Base-by-base conservation (phyloP, 2,113 vertebrate genomes). In the Anseranas semipalmata region DNA sequence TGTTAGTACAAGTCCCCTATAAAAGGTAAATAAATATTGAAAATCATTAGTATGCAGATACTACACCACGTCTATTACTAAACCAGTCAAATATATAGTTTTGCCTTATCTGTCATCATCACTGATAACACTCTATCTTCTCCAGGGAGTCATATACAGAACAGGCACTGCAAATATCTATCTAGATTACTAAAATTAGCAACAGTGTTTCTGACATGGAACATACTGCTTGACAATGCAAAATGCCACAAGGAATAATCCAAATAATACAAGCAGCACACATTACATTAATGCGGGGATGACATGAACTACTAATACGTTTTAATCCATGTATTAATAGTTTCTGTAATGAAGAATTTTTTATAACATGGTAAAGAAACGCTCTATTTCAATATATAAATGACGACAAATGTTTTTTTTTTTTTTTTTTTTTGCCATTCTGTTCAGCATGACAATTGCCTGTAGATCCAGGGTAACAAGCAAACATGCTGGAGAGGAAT, bases 161-260 rank as follows among this genome's bases (percentile, higher is more conserved):
- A 68, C 56, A 87, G 41, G 24, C 52, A 59, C 48, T 90, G 35
- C 27, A 89, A 83, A 71, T 95, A 92, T 53, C 45, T 56, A 10
- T 71, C 73, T 70, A 78, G 75, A 89, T 95, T 87, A 73, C 65
- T 93, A 68, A 84, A 96, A 94, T 84, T 83, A 85, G 33, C 22
- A 68, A 37, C 37, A 74, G 6, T 37, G 35, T 79, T 95, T 87
- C 65, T 60, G 88, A 65, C 58, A 56, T 12, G 48, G 56, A 93
- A 84, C 63, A 91, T 55, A 48, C 6, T 77, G 50, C 43, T 85
- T 89, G 74, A 68, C n/a, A 92, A 89, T 70, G 52, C n/a, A 96
- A 92, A 96, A 87, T 73, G 74, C 39, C 59, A 87, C 30, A 80
- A 89, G 67, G 75, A 90, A 81, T 86, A 91, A 91, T 81, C 16